Evolutionary conservation across 2,113 vertebrate genomes (phyloP).

Genomic region (Planiliza haematocheilus): DNA sequence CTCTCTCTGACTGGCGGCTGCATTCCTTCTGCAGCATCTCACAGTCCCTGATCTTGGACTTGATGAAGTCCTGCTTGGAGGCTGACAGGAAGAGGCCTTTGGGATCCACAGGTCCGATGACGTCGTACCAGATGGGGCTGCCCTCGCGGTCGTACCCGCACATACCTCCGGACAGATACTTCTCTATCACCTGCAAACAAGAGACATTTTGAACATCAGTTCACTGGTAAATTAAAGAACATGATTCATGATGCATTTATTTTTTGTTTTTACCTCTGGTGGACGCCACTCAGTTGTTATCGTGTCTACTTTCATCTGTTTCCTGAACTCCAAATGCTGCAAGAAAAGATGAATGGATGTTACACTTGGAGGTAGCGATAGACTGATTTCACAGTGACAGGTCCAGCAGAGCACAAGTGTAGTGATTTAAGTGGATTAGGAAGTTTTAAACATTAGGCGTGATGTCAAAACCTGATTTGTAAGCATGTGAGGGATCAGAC

Average conservation of each 20-base stretch:
- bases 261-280: conserved; percentile 87
- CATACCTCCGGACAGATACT: conserved; percentile 91
- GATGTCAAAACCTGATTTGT: conserved; percentile 22
- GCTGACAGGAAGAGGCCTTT: conserved; percentile 94
- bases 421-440: conserved; percentile 53
- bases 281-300: conserved; percentile 87
- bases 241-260: background rate
- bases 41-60: conserved; percentile 93
- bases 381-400: background rate
- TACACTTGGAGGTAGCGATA: too few species aligned
- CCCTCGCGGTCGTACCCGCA: conserved; percentile 92
- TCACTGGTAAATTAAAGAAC: background rate
- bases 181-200: conserved; percentile 87
- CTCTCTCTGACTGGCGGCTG: conserved; percentile 84
- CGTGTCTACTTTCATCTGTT: conserved; percentile 87
- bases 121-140: conserved; percentile 92
- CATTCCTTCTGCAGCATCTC: conserved; percentile 88
- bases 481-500: conserved; percentile 51
- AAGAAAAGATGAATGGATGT: conserved; percentile 29
- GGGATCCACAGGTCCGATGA: conserved; percentile 92
- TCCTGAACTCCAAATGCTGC: conserved; percentile 93
- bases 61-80: conserved; percentile 95
- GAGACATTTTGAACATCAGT: background rate
- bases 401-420: background rate
- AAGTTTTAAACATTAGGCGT: conserved; percentile 23